Conservation (phyloP, 2,888 invertebrate species). For the Nomada ferruginata region DNA sequence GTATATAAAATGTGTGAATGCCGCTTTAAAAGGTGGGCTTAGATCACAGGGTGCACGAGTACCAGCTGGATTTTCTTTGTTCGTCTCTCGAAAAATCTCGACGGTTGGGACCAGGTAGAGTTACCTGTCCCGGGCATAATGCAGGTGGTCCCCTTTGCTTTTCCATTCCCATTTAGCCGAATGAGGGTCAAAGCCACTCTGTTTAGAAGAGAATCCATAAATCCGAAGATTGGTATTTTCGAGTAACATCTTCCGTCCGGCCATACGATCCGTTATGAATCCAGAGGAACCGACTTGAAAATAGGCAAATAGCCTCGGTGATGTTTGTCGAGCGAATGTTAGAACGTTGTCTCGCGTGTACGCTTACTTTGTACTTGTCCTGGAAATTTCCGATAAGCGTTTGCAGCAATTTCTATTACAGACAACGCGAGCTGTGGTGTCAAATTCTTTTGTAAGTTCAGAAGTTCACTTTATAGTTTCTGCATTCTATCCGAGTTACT, state of each 20-base stretch:
- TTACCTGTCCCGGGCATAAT: conserved; percentile 58
- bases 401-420: too few relatives aligned
- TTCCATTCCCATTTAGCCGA: conserved; percentile 38
- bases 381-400: conserved; percentile 6
- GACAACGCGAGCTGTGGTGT: too few relatives aligned
- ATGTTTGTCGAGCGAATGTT: not conserved
- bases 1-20: conserved; percentile 44
- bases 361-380: not conserved
- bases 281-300: not conserved
- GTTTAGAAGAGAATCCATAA: conserved; percentile 24
- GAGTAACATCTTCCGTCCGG: conserved; percentile 1
- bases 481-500: too few relatives aligned
- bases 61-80: conserved; percentile 69
- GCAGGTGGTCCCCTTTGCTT: conserved; percentile 65
- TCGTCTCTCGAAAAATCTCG: conserved; percentile 63
- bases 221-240: conserved; percentile 49
- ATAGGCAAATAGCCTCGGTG: conserved; percentile 22
- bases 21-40: conserved; percentile 44
- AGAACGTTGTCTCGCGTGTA: not conserved
- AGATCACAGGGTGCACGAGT: conserved; percentile 49
- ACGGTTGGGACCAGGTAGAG: conserved; percentile 62
- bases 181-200: conserved; percentile 7
- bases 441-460: too few relatives aligned
- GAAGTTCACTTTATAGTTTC: too few relatives aligned
- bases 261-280: not conserved